Conservation (phyloP, 2,888 invertebrate genomes). For the Leptinotarsa tumamoca region DNA sequence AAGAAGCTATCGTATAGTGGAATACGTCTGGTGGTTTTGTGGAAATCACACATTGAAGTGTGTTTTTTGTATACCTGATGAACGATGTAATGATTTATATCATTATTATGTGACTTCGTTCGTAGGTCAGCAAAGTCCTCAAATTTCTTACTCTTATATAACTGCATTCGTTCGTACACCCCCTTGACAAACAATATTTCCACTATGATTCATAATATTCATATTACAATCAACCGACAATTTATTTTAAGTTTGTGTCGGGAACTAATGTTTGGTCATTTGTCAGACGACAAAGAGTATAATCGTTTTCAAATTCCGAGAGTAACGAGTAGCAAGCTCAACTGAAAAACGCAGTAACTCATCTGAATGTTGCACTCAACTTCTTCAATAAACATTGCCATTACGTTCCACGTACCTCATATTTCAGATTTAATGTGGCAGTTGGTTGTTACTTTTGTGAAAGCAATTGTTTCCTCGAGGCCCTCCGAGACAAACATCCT, state of each 20-base stretch:
- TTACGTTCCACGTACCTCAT: slow-evolving; percentile 14
- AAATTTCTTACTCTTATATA: no score
- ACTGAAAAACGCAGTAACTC: slow-evolving; percentile 9
- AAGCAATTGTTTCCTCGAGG: slow-evolving; percentile 11
- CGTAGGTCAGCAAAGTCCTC: no score
- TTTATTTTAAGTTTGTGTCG: neutral
- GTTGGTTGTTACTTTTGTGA: slow-evolving; percentile 8
- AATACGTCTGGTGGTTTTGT: no score
- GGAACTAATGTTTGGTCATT: neutral
- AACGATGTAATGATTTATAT: no score
- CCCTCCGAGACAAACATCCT: slow-evolving; percentile 12
- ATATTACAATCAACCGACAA: neutral
- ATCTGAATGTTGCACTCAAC: slow-evolving; percentile 10
- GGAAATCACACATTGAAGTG: no score
- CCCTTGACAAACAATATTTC: no score
- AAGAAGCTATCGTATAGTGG: no score
- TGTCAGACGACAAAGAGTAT: neutral
- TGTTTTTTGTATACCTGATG: no score
- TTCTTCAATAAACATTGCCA: slow-evolving; percentile 16
- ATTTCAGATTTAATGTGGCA: slow-evolving; percentile 8
- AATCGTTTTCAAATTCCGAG: slow-evolving; percentile 11
- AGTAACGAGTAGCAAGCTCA: slow-evolving; percentile 1
- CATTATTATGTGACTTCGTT: no score
- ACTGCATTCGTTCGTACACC: no score
- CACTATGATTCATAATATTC: no score